phyloP scores from a whole-genome alignment of 2,797 vertebrate species.

The Hoplostethus mediterraneus region DNA sequence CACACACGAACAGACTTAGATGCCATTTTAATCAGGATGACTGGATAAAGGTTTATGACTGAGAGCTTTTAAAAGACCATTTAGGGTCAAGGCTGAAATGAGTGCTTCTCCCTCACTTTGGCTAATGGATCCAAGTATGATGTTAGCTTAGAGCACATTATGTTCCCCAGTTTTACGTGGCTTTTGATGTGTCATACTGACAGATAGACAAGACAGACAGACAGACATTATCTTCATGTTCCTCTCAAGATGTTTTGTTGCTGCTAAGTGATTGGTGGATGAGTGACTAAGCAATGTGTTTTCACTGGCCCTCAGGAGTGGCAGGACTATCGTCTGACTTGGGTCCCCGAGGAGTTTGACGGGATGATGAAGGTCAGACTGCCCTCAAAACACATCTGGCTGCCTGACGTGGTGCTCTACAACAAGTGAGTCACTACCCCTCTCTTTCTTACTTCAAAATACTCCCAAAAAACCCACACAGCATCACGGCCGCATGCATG shows the following conservation, averaged over 20 bases:
- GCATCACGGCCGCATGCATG: slow-evolving; percentile 1
- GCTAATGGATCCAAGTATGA: slow-evolving; percentile 29
- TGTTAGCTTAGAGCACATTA: slow-evolving; percentile 31
- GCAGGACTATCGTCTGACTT: slow-evolving; percentile 97
- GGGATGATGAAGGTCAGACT: slow-evolving; percentile 97
- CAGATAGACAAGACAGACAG: slow-evolving; percentile 6
- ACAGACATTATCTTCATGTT: slow-evolving; percentile 5
- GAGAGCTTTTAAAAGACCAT: slow-evolving; percentile 45
- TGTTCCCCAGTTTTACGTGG: slow-evolving; percentile 24
- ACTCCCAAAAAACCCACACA: background rate
- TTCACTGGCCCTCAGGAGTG: slow-evolving; percentile 88
- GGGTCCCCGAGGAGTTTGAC: slow-evolving; percentile 96
- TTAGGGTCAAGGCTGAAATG: slow-evolving; percentile 32
- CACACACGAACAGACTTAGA: slow-evolving; percentile 4
- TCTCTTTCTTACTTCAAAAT: slow-evolving; percentile 20
- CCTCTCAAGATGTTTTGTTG: slow-evolving; percentile 12
- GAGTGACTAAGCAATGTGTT: slow-evolving; percentile 56
- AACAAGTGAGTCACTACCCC: slow-evolving; percentile 91
- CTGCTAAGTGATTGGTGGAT: slow-evolving; percentile 30
- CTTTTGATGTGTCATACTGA: slow-evolving; percentile 31
- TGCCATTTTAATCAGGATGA: slow-evolving; percentile 48
- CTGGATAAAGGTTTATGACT: slow-evolving; percentile 30
- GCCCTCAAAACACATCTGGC: slow-evolving; percentile 98
- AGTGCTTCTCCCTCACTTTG: slow-evolving; percentile 11
- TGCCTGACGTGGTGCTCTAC: slow-evolving; percentile 98